Percentiles rank a stretch among this genome's conserved stretches.
Evolutionary conservation across 2,113 vertebrate species (phyloP).

Genomic region (Pygoscelis antarcticus): DNA sequence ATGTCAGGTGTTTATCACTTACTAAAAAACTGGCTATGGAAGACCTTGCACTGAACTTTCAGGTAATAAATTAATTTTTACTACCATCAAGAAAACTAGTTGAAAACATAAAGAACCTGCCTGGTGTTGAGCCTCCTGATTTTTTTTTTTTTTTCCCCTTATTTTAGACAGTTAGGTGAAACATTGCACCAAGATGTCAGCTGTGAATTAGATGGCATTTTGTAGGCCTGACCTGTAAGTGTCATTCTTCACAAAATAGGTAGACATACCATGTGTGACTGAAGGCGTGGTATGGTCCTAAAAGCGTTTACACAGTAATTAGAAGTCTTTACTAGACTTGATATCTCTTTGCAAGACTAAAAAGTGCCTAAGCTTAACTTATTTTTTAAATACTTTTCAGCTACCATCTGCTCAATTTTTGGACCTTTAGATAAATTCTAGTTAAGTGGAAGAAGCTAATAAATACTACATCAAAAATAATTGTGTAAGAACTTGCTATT

Average conservation of each 20-base stretch:
- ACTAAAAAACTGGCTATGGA: not conserved
- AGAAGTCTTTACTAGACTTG: not conserved
- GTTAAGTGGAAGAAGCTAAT: slow-evolving; percentile 20
- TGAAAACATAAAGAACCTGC: not conserved
- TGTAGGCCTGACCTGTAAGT: not conserved
- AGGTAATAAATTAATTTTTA: not conserved
- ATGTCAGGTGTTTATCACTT: not conserved
- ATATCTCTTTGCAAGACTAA: not conserved
- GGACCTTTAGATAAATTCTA: not conserved
- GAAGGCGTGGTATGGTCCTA: not conserved
- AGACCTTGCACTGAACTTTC: not conserved
- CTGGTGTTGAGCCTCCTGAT: not conserved
- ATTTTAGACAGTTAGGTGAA: not conserved
- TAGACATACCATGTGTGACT: not conserved
- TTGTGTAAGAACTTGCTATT: not conserved
- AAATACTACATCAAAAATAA: not conserved
- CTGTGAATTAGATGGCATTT: not conserved
- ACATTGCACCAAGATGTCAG: not conserved
- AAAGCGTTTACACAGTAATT: not conserved
- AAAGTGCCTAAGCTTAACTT: not conserved
- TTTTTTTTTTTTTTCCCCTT: not conserved
- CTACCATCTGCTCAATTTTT: not conserved
- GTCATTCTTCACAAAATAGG: not conserved
- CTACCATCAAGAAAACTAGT: not conserved
- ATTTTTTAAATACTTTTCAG: not conserved